Evolutionary conservation across 2,888 invertebrate genomes (phyloP).

Genomic region (Ochropacha duplaris): DNA sequence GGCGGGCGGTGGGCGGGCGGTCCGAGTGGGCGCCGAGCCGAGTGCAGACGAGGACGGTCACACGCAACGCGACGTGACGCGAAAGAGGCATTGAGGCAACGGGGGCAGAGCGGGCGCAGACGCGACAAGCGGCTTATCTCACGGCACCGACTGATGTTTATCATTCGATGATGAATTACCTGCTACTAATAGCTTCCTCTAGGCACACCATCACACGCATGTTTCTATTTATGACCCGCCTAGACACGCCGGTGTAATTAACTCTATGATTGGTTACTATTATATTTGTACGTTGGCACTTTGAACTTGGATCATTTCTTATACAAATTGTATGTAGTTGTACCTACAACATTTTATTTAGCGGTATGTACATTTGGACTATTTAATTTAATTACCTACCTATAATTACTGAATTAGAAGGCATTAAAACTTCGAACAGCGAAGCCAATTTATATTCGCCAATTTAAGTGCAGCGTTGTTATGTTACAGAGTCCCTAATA

Average conservation of each 20-base stretch:
- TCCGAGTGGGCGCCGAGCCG: slow-evolving; percentile 22
- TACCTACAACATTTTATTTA: too few relatives aligned
- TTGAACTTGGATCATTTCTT: too few relatives aligned
- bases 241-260: slow-evolving; percentile 27
- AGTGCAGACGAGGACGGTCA: too few relatives aligned
- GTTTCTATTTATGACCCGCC: slow-evolving; percentile 13
- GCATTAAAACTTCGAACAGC: neutral
- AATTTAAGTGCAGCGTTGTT: neutral
- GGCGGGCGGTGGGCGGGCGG: slow-evolving; percentile 26
- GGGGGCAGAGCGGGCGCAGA: neutral
- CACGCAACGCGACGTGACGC: too few relatives aligned
- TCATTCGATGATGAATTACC: slow-evolving; percentile 61
- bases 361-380: too few relatives aligned
- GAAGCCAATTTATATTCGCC: neutral
- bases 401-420: too few relatives aligned
- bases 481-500: neutral
- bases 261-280: too few relatives aligned
- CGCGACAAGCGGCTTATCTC: slow-evolving; percentile 30
- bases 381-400: too few relatives aligned
- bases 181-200: slow-evolving; percentile 38
- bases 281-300: too few relatives aligned
- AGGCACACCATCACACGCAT: slow-evolving; percentile 24
- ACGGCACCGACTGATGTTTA: slow-evolving; percentile 54
- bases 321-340: too few relatives aligned
- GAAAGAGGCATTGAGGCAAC: too few relatives aligned